Conservation (phyloP, 2,797 vertebrate genomes). For the Meda fulgida region DNA sequence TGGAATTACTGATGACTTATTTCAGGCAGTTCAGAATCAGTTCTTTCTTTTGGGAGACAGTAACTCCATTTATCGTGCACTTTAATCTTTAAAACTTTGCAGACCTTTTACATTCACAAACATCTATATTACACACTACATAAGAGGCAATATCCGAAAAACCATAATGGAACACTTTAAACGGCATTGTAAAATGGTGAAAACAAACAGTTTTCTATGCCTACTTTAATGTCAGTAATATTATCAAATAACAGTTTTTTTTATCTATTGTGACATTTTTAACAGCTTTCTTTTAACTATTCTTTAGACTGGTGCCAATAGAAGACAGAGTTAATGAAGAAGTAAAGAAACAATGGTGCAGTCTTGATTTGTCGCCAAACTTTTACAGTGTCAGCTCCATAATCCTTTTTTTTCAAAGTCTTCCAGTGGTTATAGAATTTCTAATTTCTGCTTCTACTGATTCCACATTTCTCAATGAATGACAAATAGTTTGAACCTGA, state of each 20-base stretch:
- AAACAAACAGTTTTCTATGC: background rate
- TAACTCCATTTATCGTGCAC: background rate
- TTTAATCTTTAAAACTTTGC: background rate
- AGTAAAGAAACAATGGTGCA: background rate
- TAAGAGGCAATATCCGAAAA: background rate
- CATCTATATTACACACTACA: background rate
- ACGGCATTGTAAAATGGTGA: background rate
- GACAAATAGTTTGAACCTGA: background rate
- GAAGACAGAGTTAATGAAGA: background rate
- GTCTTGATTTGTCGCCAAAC: background rate
- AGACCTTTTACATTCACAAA: background rate
- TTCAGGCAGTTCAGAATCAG: background rate
- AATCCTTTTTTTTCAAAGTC: background rate
- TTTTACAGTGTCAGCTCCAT: background rate
- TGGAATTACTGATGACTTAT: background rate
- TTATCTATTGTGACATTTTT: background rate
- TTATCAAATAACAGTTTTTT: background rate
- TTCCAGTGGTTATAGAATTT: background rate
- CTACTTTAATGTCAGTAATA: background rate
- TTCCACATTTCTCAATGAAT: background rate
- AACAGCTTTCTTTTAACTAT: background rate
- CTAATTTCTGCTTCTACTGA: background rate
- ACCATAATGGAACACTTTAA: background rate
- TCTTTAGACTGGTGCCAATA: background rate
- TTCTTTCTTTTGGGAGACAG: background rate